Evolutionary conservation across 2,888 invertebrate species (phyloP).

Genomic region (Tanaodytes sp.): DNA sequence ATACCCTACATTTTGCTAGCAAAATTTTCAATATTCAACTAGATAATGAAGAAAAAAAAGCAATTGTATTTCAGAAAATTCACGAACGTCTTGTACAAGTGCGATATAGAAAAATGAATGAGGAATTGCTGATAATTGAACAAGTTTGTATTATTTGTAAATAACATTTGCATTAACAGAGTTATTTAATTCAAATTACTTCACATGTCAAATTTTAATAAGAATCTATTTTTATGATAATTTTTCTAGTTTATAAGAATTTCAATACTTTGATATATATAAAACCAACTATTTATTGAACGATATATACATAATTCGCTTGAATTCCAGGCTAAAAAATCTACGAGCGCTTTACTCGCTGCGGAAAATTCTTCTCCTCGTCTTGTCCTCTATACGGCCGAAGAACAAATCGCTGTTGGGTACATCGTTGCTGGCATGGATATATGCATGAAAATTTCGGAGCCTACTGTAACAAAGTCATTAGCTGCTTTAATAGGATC

Average conservation of each 20-base stretch:
- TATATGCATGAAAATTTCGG: not conserved
- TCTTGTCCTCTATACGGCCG: no score
- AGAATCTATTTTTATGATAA: no score
- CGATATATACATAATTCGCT: no score
- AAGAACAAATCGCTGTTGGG: slow-evolving; percentile 2
- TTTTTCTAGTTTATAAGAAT: no score
- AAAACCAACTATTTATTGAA: no score
- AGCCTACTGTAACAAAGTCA: slow-evolving; percentile 11
- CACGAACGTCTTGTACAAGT: slow-evolving; percentile 11
- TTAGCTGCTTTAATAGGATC: slow-evolving; percentile 9
- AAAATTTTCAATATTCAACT: not conserved
- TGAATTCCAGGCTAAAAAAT: no score
- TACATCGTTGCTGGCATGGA: slow-evolving; percentile 21
- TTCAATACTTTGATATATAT: no score
- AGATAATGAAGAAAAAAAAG: not conserved
- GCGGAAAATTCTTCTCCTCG: no score
- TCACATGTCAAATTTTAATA: no score
- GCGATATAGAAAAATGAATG: slow-evolving; percentile 13
- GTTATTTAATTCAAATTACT: not conserved
- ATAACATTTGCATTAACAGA: not conserved
- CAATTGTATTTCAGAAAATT: slow-evolving; percentile 7
- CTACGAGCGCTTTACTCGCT: no score
- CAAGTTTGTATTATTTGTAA: slow-evolving; percentile 8
- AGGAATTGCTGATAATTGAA: slow-evolving; percentile 5
- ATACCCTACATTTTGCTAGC: not conserved